Evolutionary conservation across 23 tunicate species (phyloP).

Genomic region (Halocynthia roretzi): DNA sequence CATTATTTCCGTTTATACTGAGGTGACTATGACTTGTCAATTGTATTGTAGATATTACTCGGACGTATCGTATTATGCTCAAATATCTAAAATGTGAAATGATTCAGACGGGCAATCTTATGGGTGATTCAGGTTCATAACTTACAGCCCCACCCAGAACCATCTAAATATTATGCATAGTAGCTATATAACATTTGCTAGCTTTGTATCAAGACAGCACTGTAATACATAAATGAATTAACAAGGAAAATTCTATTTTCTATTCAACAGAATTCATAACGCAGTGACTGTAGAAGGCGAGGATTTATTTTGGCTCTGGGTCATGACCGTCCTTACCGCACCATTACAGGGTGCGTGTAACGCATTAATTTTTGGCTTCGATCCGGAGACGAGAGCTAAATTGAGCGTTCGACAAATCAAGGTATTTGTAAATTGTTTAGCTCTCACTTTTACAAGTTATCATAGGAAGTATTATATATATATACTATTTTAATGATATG

Average conservation of each 20-base stretch:
- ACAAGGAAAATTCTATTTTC: not conserved
- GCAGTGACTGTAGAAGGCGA: slow-evolving; percentile 75
- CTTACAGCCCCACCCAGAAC: not conserved
- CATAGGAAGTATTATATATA: not conserved
- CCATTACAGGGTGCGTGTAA: slow-evolving; percentile 91
- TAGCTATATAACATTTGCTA: too few relatives aligned
- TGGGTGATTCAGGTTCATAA: too few relatives aligned
- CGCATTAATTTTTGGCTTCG: slow-evolving; percentile 87
- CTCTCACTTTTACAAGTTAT: not conserved
- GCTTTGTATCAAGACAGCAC: too few relatives aligned
- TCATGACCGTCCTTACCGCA: slow-evolving; percentile 74
- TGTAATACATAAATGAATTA: too few relatives aligned
- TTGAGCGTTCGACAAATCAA: slow-evolving; percentile 53
- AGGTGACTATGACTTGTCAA: slow-evolving; percentile 8
- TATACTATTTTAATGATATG: not conserved
- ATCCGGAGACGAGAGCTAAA: slow-evolving; percentile 70
- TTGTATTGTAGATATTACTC: not conserved
- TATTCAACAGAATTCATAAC: slow-evolving; percentile 55
- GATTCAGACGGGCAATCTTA: not conserved
- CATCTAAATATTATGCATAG: too few relatives aligned
- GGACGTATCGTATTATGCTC: not conserved
- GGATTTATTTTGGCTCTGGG: slow-evolving; percentile 76
- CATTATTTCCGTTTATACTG: slow-evolving; percentile 82
- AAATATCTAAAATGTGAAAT: not conserved
- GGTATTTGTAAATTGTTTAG: slow-evolving; percentile 1